Base-by-base conservation (phyloP, 2,113 vertebrate species). In the Scortum barcoo region DNA sequence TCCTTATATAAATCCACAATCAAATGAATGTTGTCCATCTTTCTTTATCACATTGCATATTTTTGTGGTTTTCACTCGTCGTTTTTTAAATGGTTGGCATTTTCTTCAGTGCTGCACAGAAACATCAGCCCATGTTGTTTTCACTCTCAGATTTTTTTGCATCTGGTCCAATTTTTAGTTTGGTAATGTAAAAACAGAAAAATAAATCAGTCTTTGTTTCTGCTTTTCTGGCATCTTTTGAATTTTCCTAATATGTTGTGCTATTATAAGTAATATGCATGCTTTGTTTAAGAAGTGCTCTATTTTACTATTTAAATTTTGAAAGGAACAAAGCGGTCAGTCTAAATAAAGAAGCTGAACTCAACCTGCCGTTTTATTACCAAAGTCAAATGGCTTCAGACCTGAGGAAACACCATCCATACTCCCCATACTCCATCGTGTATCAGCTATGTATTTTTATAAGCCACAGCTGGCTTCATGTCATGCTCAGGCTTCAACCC, bases 391-490 rank as follows among this genome's bases (percentile, higher is more conserved):
- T 6, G 1, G 14, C 44, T 65, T 9, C 33, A 58, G 28, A 57
- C 71, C 60, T 2, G 33, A 80, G 50, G 51, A 63, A 20, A 67
- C 44, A 71, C 14, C 62, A 66, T 78, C 48, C n/a, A 33, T 71
- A 7, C 26, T 70, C 72, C 24, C 46, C 58, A n/a, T n/a, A n/a
- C n/a, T 66, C 19, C 73, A 65, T n/a, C n/a, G n/a, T 75, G 42
- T 44, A 50, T 20, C 11, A 60, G 53, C 7, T 74, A 24, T 81
- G 73, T 87, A 6, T 92, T 84, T 86, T 73, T 86, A 66, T 78
- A 68, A 77, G 70, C 63, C 84, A 60, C 90, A 89, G 86, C 80
- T 86, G 81, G 80, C 70, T 85, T 71, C 77, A 58, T 78, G 79
- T 90, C 88, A 88, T n/a, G 76, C 83, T 84, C 40, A 0, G 73